Evolutionary conservation across 2,797 vertebrate species (phyloP), one percentile per base, ranked within the genome.

Genomic region (Sebastes cheni): DNA sequence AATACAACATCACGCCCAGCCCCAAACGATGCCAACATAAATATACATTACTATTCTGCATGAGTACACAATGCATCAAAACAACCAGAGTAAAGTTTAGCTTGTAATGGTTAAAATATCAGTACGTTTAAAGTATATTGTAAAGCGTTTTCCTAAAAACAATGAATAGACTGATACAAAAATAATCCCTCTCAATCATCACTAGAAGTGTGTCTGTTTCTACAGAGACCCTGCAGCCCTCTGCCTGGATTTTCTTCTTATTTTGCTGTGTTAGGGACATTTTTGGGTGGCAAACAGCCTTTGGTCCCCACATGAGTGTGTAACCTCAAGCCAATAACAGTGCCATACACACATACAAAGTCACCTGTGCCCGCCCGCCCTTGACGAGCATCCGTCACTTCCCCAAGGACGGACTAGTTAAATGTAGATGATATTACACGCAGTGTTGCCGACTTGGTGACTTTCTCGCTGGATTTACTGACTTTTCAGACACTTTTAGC

Each of bases 321-420:
- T 52, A 52, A 52, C 50, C 50, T n/a, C 50, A 52, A 52, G 20
- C 50, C 8, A 52, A 52, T 18, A 50, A 20, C 46, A 50, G 46
- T 50, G 16, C 0, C 18, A 50, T 18, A 50, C 46, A 50, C 46
- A 50, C 18, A 50, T 0, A 50, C 46, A 50, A 0, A 50, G 46
- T 50, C 16, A 50, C 46, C 46, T 18, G 7, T 50, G 46, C 18
- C 46, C 18, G 46, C 18, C 46, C 18, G 16, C 16, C 16, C 16
- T 50, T 0, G 46, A 50, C 3, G 46, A 8, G 18, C 46, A 7
- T 18, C 42, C 42, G 42, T 46, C 39, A 42, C 0, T 16, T 42
- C 42, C 42, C 42, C 6, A 46, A 46, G 16, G 42, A 46, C 42
- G 42, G 16, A 46, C 42, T 46, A 46, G 42, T 46, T 50, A 50